Conservation (phyloP, 2,113 vertebrate genomes). For the Megalops atlanticus region DNA sequence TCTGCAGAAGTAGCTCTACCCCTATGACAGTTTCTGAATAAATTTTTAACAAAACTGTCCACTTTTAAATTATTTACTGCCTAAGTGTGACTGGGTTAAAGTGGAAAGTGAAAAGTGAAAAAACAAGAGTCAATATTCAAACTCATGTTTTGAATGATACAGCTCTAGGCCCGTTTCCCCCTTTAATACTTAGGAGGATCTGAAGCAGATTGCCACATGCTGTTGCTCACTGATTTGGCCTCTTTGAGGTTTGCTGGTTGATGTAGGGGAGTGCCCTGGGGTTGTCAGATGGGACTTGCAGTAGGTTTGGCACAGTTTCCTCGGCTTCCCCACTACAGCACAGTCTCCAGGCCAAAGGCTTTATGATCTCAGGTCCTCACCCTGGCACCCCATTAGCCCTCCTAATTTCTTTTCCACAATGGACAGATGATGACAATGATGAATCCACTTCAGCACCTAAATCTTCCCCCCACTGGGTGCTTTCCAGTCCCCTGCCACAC, state of each 20-base stretch:
- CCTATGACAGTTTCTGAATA: neutral
- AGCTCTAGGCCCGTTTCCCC: neutral
- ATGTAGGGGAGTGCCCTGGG: neutral
- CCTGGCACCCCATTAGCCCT: neutral
- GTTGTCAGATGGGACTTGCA: neutral
- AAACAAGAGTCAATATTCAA: neutral
- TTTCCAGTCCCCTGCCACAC: slow-evolving; percentile 7
- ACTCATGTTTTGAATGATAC: too few relatives aligned
- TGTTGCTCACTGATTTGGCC: neutral
- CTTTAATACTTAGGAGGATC: neutral
- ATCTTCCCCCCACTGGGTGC: slow-evolving; percentile 19
- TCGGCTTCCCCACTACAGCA: neutral
- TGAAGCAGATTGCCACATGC: neutral
- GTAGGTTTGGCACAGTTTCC: neutral
- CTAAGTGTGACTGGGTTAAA: neutral
- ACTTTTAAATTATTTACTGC: neutral
- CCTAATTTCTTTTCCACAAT: slow-evolving; percentile 12
- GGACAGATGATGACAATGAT: slow-evolving; percentile 8
- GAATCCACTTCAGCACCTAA: slow-evolving; percentile 11
- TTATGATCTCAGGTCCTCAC: neutral
- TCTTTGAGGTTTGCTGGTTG: neutral
- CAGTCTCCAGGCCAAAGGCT: neutral
- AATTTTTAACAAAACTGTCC: neutral
- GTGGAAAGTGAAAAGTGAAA: neutral
- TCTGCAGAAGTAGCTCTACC: neutral